Base-by-base conservation (phyloP, 2,888 invertebrate genomes). In the Oxystoma pomonae region DNA sequence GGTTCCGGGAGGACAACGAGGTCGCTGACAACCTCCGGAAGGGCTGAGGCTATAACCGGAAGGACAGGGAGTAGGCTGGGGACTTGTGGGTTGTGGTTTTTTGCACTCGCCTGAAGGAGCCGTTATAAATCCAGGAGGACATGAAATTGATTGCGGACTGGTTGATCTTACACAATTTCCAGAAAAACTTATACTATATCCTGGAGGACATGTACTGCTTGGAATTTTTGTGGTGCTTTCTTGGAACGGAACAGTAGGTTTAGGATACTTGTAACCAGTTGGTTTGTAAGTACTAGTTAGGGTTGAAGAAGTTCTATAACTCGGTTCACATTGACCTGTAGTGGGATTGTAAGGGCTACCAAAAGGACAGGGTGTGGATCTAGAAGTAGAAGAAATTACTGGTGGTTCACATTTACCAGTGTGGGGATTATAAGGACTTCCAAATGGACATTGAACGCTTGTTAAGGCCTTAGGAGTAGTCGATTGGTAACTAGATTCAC, bases 21-120 rank as follows among this genome's bases (percentile, higher is more conserved):
- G 65, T 50, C 55, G 62, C 20, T 67, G 65, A 55, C 71, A 73
- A 9, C 58, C 60, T 3, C 71, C 71, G 20, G 66, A 65, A 12
- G 68, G 60, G 22, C 65, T 64, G 21, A 64, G 60, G 55, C 63
- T 49, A 35, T 59, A 63, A 16, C 70, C 70, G 16, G 68, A 64
- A 19, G 66, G 63, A 60, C 71, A 71, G n/a, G 35, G 12, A 35
- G 52, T 22, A 19, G 63, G 61, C 55, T 20, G 55, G 19, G 22
- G 55, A 19, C 60, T 58, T 1, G 62, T 49, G 20, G 61, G 35
- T 35, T 35, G 35, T 7, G 35, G 35, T 35, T 12, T 35, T 35
- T 35, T 12, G 35, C 35, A 35, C 12, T 12, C 35, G 12, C 35
- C 35, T 35, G 35, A 35, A 35, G 35, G 35, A 7, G 12, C 12